Base-by-base conservation (phyloP, 1,140 invertebrate genomes). In the Solen grandis region DNA sequence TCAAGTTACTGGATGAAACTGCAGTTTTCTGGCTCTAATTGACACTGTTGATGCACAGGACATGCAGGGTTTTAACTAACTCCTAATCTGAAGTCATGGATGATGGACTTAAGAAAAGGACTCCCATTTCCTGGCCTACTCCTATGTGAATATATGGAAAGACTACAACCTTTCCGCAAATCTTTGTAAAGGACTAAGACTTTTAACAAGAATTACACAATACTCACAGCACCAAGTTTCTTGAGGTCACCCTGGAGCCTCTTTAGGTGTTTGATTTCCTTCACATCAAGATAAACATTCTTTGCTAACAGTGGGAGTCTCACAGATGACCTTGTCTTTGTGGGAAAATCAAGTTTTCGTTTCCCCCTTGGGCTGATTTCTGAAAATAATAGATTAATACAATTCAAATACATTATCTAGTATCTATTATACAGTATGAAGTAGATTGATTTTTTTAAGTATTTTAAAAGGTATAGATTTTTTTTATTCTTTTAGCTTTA, bases 161-260 rank as follows among this genome's bases (percentile, higher is more conserved):
- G 16, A 31, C 59, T 31, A 62, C 19, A 62, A 25, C 2, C 29
- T 29, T 29, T 13, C 22, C n/a, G 1, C 22, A 25, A 22, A 29
- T 31, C 3, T n/a, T n/a, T n/a, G n/a, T n/a, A 62, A 4, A 19
- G 10, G 16, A 5, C 19, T 19, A 50, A 14, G n/a, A 50, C 13
- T 50, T 50, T n/a, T 50, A 59, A 16, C 22, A 62, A 2, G 31
- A 22, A 62, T 19, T 19, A 5, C 8, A 22, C 36, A 38, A 41
- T 27, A 80, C 79, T 85, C 82, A 88, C 87, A 63, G 84, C 86
- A 59, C 86, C 86, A 69, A 88, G 83, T 70, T 52, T 84, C 57
- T 81, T 84, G 2, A 87, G 52, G 50, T 87, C 84, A 29, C 54
- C 59, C 65, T 84, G 76, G 29, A 86, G 36, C 52, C 52, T 50